Conservation (phyloP, 2,888 invertebrate genomes). For the Sycophila texana region DNA sequence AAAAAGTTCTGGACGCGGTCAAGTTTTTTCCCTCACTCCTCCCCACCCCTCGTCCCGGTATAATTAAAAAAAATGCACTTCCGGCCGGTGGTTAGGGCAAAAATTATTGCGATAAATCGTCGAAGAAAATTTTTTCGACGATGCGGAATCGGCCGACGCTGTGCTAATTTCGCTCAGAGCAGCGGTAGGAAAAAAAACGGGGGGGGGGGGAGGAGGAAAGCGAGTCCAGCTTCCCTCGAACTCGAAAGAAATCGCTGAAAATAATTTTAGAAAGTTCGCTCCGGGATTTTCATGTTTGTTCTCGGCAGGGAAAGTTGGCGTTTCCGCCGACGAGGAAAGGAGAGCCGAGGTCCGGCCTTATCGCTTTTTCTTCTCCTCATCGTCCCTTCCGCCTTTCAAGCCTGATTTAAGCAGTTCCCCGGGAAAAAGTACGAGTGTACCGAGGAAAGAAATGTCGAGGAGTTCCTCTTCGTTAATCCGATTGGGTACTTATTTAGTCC, state of each 20-base stretch:
- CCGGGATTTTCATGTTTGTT: slow-evolving; percentile 46
- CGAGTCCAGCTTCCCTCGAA: neutral
- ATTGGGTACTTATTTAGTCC: slow-evolving; percentile 22
- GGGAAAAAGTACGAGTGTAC: slow-evolving; percentile 1
- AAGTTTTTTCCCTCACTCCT: too few relatives aligned
- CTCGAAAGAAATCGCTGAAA: slow-evolving; percentile 34
- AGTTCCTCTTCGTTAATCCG: slow-evolving; percentile 12
- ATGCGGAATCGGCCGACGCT: neutral
- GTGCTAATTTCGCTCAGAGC: slow-evolving; percentile 7
- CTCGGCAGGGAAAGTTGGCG: slow-evolving; percentile 20
- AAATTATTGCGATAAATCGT: slow-evolving; percentile 31
- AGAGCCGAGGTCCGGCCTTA: neutral
- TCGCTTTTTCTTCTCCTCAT: neutral
- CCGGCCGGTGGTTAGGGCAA: neutral
- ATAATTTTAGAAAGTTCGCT: slow-evolving; percentile 50
- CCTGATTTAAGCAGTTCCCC: slow-evolving; percentile 27
- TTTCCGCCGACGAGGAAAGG: slow-evolving; percentile 15
- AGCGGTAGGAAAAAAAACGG: neutral
- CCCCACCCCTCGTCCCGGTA: neutral
- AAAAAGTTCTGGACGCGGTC: too few relatives aligned
- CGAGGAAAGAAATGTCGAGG: neutral
- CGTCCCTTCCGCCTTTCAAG: slow-evolving; percentile 29
- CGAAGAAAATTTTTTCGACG: slow-evolving; percentile 17
- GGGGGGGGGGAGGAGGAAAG: neutral
- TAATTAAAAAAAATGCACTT: slow-evolving; percentile 31